Evolutionary conservation across 1,140 invertebrate species (phyloP), one percentile per base, ranked within the genome.

Genomic region (Drosophila kepulauana): DNA sequence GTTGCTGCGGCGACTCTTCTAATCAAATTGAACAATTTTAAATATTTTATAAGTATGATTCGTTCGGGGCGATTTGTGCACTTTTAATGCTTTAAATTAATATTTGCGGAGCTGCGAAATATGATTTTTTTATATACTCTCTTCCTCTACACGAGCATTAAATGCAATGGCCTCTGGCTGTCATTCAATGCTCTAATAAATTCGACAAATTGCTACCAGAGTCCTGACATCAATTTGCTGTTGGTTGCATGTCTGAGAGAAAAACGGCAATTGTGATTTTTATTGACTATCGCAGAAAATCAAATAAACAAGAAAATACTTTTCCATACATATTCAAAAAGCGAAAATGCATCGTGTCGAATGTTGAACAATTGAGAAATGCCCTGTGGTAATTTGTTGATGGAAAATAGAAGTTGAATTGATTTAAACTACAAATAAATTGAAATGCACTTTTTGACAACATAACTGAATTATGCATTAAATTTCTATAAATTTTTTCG

Each of bases 261-360:
- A 11, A 58, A 62, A 59, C 10, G 45, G 38, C 35, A 45, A 48
- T 41, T 49, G 43, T 1, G 15, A 82, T 64, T 88, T 87, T 88
- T 81, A 89, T 89, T 85, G 85, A 84, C 78, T 79, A 63, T 79
- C 38, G 49, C 45, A 64, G 38, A 38, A 77, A 77, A 62, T 49
- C 43, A 66, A 71, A 65, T 64, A 62, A 77, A 77, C 69, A 61
- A 66, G 7, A 35, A n/a, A n/a, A 54, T n/a, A 3, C 15, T 48
- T 43, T 43, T 43, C 5, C n/a, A 33, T 30, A 48, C 15, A 38
- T 8, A 64, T 15, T 33, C 3, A 52, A 3, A 30, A 52, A 30
- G 6, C 15, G 43, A 46, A 79, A 77, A 77, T 65, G 67, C 5
- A 52, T n/a, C 7, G 11, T 30, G 11, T 11, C 10, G 20, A 38